Conservation (phyloP, 2,888 invertebrate genomes). For the Erynnis tages region DNA sequence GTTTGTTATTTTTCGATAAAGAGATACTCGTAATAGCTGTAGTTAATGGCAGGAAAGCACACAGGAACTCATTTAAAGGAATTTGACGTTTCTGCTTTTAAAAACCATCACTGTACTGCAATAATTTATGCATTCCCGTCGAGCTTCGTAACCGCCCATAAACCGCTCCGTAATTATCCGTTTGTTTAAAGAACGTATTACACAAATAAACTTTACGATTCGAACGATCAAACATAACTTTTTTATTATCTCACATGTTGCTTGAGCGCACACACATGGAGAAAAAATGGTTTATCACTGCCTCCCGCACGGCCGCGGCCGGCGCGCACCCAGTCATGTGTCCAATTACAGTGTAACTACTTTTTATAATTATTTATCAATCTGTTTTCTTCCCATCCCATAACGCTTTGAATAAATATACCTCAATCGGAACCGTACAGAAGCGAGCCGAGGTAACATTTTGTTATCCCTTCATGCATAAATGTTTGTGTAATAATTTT, state of each 20-base stretch:
- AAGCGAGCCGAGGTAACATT: constrained; percentile 63
- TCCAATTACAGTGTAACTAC: constrained; percentile 41
- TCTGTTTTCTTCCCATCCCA: constrained; percentile 30
- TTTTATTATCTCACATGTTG: constrained; percentile 77
- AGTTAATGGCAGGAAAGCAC: constrained; percentile 1
- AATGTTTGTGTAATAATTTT: constrained; percentile 75
- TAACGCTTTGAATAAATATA: constrained; percentile 52
- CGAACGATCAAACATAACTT: constrained; percentile 68
- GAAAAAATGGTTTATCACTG: constrained; percentile 52
- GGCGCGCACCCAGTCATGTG: constrained; percentile 46
- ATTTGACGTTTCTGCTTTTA: constrained; percentile 10
- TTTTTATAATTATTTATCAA: constrained; percentile 54
- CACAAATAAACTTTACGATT: constrained; percentile 78
- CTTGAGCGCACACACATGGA: constrained; percentile 48
- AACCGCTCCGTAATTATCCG: constrained; percentile 69
- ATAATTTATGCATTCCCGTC: constrained; percentile 58
- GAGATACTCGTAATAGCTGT: no score
- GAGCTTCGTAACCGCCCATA: constrained; percentile 59
- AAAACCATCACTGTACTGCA: constrained; percentile 41
- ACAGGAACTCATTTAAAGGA: neutral
- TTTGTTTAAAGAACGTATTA: constrained; percentile 75
- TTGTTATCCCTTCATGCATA: constrained; percentile 76
- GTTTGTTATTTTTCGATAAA: no score
- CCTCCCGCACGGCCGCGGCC: constrained; percentile 46
- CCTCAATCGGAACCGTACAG: constrained; percentile 59